Percentiles rank a stretch among this genome's conserved stretches.
Evolutionary conservation across 2,113 vertebrate genomes (phyloP).

Genomic region (Crotalus horridus): DNA sequence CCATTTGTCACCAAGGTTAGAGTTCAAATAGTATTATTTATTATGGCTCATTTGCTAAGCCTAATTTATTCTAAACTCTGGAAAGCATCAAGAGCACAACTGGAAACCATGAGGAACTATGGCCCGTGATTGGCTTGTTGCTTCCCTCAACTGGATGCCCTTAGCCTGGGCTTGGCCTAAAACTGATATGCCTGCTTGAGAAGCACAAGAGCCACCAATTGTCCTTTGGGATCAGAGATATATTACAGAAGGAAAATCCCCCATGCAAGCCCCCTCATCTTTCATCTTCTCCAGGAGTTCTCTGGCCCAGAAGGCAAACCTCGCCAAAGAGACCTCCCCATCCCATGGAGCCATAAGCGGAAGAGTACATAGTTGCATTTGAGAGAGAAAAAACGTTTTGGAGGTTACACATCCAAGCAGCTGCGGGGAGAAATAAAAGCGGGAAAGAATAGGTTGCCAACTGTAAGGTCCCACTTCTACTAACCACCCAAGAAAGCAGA

Average conservation of each 20-base stretch:
- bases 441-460: neutral
- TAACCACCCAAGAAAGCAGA: too few relatives aligned
- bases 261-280: neutral
- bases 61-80: neutral
- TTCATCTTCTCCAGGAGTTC: neutral
- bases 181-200: neutral
- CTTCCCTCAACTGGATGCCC: neutral
- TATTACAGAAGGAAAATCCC: neutral
- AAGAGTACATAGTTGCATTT: neutral
- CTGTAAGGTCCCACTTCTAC: too few relatives aligned
- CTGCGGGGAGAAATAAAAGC: neutral
- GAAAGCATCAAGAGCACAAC: neutral
- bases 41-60: neutral
- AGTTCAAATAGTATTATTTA: neutral
- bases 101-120: neutral
- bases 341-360: neutral
- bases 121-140: neutral
- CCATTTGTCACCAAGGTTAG: neutral
- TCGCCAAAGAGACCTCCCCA: neutral
- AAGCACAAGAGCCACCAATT: neutral
- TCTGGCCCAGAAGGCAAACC: neutral
- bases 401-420: neutral
- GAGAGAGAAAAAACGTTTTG: neutral
- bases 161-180: neutral
- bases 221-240: neutral